phyloP scores from a whole-genome alignment of 2,113 vertebrate genomes.

The Podarcis cretensis region DNA sequence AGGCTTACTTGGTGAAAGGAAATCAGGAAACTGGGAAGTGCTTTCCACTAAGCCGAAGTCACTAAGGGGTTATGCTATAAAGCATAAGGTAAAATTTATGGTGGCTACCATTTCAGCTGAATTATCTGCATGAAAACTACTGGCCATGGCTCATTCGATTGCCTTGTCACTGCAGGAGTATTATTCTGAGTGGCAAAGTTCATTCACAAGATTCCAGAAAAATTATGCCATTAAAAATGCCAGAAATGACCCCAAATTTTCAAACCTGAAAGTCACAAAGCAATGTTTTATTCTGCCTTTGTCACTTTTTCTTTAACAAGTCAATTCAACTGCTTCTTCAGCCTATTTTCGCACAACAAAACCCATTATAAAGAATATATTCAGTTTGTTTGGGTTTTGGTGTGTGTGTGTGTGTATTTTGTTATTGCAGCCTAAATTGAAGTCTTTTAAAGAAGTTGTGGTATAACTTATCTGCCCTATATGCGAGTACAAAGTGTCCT shows the following conservation, averaged over 20 bases:
- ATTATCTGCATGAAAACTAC: not conserved
- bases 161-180: not conserved
- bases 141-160: not conserved
- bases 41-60: not conserved
- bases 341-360: not conserved
- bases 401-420: not conserved
- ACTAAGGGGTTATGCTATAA: no score
- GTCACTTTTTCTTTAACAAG: not conserved
- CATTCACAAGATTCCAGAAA: not conserved
- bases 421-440: not conserved
- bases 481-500: slow-evolving; percentile 28
- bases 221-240: not conserved
- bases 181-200: not conserved
- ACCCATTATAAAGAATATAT: not conserved
- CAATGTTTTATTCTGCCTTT: not conserved
- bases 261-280: not conserved
- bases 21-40: not conserved
- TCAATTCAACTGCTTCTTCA: not conserved
- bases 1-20: not conserved
- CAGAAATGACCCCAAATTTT: not conserved
- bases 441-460: not conserved
- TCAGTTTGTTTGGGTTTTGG: not conserved
- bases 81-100: not conserved
- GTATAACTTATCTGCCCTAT: not conserved
- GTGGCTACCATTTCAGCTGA: not conserved